Base-by-base conservation (phyloP, 2,113 vertebrate genomes). In the Rhea americana region DNA sequence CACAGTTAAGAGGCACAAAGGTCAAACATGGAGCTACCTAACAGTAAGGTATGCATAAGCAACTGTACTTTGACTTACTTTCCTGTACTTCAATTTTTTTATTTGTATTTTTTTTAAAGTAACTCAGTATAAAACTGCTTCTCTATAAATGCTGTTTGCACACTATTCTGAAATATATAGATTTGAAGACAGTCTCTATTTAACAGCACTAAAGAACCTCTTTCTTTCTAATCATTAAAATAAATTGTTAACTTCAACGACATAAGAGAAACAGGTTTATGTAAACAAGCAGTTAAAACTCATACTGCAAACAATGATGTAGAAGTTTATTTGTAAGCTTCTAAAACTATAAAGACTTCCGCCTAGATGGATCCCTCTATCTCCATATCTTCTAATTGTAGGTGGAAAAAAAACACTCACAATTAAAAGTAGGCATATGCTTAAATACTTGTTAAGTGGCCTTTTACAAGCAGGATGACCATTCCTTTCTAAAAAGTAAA, bases 171-270 rank as follows among this genome's bases (percentile, higher is more conserved):
- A 81, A 90, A 88, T 16, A 45, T 0, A 16, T 14, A 47, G 21
- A 78, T 71, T 4, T 78, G 68, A 85, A 93, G 72, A 47, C 81
- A 0, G 0, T 62, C 82, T 77, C 41, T 47, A 26, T 58, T 26
- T 55, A 13, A 16, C 6, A 77, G 45, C 37, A 83, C 2, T 51
- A 22, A 93, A 85, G 45, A 93, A 62, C 3, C 19, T 67, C 28
- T 32, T 63, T 53, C 50, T 84, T 77, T 72, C 55, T 66, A 71
- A 85, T 78, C 75, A 87, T 91, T 85, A 90, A 62, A 74, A 84
- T 70, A 4, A 20, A 75, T 61, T 72, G 45, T 47, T 67, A 87
- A 65, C 72, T 82, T 43, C 48, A 67, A 21, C 67, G 78, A 15
- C 4, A 9, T 12, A 67, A 73, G 16, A 85, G n/a, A 85, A 89